Conservation (phyloP, 53 echinoderm and acorn worm genomes). For the Luidia sarsii region DNA sequence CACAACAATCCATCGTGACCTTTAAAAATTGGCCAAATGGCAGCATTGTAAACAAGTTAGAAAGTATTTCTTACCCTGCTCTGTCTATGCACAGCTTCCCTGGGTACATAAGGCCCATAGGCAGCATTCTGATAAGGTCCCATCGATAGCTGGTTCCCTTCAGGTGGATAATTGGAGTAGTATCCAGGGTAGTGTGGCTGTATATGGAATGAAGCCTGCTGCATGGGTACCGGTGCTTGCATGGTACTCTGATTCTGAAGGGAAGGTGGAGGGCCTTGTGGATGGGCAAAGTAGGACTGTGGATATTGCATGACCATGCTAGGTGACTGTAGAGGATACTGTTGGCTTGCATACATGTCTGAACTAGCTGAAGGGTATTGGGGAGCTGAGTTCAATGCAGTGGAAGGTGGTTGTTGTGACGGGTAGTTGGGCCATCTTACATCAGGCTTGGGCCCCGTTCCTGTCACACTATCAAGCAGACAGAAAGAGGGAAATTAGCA, state of each 20-base stretch:
- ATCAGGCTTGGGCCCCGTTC: constrained; percentile 47
- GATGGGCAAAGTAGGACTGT: constrained; percentile 36
- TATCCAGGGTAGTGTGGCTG: constrained; percentile 55
- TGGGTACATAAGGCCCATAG: not conserved
- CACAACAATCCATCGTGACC: too few relatives aligned
- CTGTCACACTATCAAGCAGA: constrained; percentile 39
- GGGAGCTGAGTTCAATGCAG: constrained; percentile 21
- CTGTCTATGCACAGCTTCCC: constrained; percentile 39
- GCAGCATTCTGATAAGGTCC: constrained; percentile 14
- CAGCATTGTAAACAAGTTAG: too few relatives aligned
- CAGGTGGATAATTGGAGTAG: constrained; percentile 40
- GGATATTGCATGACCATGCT: constrained; percentile 16
- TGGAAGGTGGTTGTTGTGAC: constrained; percentile 42
- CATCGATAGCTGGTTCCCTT: constrained; percentile 26
- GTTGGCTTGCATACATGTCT: constrained; percentile 29
- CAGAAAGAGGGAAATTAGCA: constrained; percentile 13
- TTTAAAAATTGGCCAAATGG: too few relatives aligned
- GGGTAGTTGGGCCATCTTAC: constrained; percentile 52
- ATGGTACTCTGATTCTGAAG: constrained; percentile 19
- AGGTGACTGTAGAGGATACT: constrained; percentile 34
- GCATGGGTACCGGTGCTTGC: constrained; percentile 38
- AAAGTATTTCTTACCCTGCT: constrained; percentile 61
- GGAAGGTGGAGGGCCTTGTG: constrained; percentile 19
- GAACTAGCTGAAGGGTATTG: constrained; percentile 44
- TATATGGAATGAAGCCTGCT: constrained; percentile 17